phyloP scores from a whole-genome alignment of 2,797 vertebrate species.

The Myotis vivesi region DNA sequence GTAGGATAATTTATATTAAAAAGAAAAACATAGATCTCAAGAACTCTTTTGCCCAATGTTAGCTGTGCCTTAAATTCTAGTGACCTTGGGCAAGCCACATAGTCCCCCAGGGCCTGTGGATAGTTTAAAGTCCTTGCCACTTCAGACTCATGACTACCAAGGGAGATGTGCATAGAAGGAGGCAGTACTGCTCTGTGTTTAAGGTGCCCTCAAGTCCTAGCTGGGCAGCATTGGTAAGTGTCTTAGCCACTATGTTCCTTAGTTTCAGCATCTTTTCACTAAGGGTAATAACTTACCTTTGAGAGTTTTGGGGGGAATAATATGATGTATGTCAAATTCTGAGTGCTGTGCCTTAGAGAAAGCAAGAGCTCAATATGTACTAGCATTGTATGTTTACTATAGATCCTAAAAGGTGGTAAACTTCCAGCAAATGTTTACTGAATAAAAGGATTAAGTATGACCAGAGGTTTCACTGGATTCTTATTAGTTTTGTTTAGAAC shows the following conservation, averaged over 20 bases:
- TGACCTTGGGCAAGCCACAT: not conserved
- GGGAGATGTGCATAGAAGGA: not conserved
- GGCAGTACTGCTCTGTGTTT: not conserved
- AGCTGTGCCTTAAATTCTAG: not conserved
- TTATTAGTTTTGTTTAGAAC: not conserved
- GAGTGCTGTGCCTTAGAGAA: not conserved
- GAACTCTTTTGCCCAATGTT: not conserved
- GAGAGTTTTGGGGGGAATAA: not conserved
- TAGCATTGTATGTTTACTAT: not conserved
- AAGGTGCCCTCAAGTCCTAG: not conserved
- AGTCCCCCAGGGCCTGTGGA: not conserved
- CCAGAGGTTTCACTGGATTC: not conserved
- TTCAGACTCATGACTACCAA: not conserved
- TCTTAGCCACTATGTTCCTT: not conserved
- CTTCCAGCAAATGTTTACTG: not conserved
- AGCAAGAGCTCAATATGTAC: not conserved
- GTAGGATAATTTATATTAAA: not conserved
- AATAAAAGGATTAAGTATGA: not conserved
- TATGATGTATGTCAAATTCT: not conserved
- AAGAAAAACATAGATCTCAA: not conserved
- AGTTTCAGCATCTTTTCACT: not conserved
- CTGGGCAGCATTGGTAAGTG: fast-evolving
- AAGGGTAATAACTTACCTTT: not conserved
- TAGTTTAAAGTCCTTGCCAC: not conserved
- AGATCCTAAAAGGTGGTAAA: not conserved